Base-by-base conservation (phyloP, 92 coral and sea anemone species). In the Scolanthus callimorphus region DNA sequence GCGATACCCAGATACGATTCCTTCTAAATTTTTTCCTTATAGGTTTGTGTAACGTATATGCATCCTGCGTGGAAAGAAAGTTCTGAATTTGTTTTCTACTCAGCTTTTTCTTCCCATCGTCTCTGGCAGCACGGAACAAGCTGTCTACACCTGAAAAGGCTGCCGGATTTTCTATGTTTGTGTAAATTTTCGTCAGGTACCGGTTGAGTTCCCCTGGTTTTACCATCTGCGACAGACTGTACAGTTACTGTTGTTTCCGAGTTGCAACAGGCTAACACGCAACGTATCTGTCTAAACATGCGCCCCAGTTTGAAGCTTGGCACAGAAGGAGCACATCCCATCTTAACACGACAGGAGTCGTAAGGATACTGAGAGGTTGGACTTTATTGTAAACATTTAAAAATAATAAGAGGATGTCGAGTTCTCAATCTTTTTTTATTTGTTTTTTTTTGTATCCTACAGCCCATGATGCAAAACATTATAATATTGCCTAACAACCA, bases 21-120 rank as follows among this genome's bases (percentile, higher is more conserved):
- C 71, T 49, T 27, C 51, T 72, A 51, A 72, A 72, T 39, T 49
- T 51, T 55, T 30, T 52, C 20, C 57, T 44, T 4, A 58, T 28
- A 4, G 62, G 38, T 59, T 62, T 49, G 29, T 70, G 77, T 29
- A 70, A 59, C n/a, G 69, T 70, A 46, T 62, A 73, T 22, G 80
- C 41, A 21, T 63, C 55, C 52, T 76, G 69, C 3, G 63, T 26
- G 56, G 38, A 41, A 21, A 76, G 21, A 75, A 75, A 76, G 23
- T 67, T 76, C 22, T 29, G 25, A 20, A 65, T 69, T 65, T 75
- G 68, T 39, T 66, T 75, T 39, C 74, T 62, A 4, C 65, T 27
- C 8, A 73, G 31, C 38, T 64, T 67, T 3, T 27, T 43, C 30
- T 43, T 67, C 2, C 63, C 73, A 28, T 76, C 47, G 37, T 76